Evolutionary conservation across 2,113 vertebrate species (phyloP), one percentile per base, ranked within the genome.

Genomic region (Misgurnus anguillicaudatus): DNA sequence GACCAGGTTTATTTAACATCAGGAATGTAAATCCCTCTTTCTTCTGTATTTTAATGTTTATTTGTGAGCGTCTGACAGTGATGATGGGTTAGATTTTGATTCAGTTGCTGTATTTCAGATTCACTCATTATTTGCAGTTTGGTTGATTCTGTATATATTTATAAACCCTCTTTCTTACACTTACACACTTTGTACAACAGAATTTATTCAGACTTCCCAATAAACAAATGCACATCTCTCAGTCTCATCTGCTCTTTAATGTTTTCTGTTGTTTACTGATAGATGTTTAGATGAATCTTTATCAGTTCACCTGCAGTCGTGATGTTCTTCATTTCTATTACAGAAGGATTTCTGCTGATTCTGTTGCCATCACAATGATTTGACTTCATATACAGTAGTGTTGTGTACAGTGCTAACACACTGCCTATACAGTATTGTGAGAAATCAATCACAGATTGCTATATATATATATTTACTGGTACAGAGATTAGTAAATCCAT

Each of bases 141-240:
- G 41, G 36, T 80, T 70, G 77, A 75, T 74, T 82, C 60, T 86
- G 84, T 85, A 83, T 70, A 84, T 87, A 87, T 82, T 86, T 87
- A 60, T 81, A 80, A 77, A 77, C 58, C 58, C 55, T 61, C 69
- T 81, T 84, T 85, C 70, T 82, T 77, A 83, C 70, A 63, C 77
- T 79, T 31, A 31, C 83, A 68, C 77, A 82, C 82, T 84, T 87
- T 85, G 62, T 86, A 80, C 73, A 80, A 63, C 74, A 73, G 58
- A 77, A 67, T 71, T 78, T 60, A 80, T 66, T 70, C 55, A 77
- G 19, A 73, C 82, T 80, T 67, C 60, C 75, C 82, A 83, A 86
- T 84, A 83, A 84, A 82, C 67, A n/a, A 51, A 42, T 65, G 21
- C 55, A 80, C 47, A 61, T 48, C 38, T 7, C 38, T 9, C 13